Evolutionary conservation across 2,888 invertebrate genomes (phyloP), one percentile per base, ranked within the genome.

Genomic region (Craniophora ligustri): DNA sequence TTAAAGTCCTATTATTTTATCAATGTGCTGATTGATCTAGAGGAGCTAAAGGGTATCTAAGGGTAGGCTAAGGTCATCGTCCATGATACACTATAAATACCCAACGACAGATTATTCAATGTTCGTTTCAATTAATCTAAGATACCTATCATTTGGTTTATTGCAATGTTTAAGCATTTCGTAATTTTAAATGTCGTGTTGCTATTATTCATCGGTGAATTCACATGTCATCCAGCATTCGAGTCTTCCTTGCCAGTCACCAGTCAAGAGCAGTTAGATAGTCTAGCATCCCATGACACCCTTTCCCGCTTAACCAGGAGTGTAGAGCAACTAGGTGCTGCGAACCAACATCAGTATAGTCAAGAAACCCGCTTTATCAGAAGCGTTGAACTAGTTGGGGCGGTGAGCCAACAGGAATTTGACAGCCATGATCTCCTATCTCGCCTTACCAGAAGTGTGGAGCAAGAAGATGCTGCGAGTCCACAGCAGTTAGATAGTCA

Each of bases 31-130:
- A 16, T 47, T n/a, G n/a, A n/a, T 13, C n/a, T 15, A 21, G 14
- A 38, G 19, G 41, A 13, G 28, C 16, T 28, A 18, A 26, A 19
- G n/a, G 32, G 61, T 58, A 42, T n/a, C n/a, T n/a, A n/a, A n/a
- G n/a, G n/a, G n/a, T n/a, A n/a, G n/a, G n/a, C n/a, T n/a, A 13
- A 26, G 51, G 28, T 61, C 31, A 36, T 34, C 35, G 23, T 28
- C 16, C 7, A 2, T 7, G 13, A 57, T 26, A n/a, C 31, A 10
- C 15, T 60, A 58, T 58, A 58, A 60, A 58, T 50, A 41, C 26
- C 36, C 11, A 18, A n/a, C 13, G 15, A 7, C 6, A 5, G 6
- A 16, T 47, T 13, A 11, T 23, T 5, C 3, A 28, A 6, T 10
- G 2, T 32, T 8, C 15, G 49, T 31, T 57, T 30, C 13, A 13